Percentiles rank a stretch among this genome's conserved stretches.
Evolutionary conservation across 2,113 vertebrate species (phyloP).

Genomic region (Cardinalis cardinalis): DNA sequence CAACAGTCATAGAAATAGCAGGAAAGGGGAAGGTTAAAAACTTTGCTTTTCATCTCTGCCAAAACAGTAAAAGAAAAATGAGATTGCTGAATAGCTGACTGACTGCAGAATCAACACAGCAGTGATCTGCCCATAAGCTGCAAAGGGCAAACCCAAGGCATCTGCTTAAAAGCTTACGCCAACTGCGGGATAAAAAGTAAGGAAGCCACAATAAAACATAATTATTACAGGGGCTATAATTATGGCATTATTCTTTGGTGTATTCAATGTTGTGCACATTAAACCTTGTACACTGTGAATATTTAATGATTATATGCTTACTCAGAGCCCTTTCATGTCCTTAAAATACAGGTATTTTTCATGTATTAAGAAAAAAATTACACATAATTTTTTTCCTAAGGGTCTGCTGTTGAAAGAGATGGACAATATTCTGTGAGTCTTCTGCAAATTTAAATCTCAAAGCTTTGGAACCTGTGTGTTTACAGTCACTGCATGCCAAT

Average conservation of each 20-base stretch:
- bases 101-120: constrained; percentile 21
- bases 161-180: constrained; percentile 23
- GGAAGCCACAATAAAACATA: background rate
- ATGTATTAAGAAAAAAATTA: constrained; percentile 23
- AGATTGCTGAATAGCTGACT: constrained; percentile 45
- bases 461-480: background rate
- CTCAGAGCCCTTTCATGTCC: background rate
- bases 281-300: background rate
- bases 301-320: constrained; percentile 55
- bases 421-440: background rate
- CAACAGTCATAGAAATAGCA: constrained; percentile 20
- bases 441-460: background rate
- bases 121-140: constrained; percentile 34
- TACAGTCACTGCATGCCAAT: background rate
- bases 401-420: background rate
- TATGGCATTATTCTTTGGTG: background rate
- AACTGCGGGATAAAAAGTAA: background rate
- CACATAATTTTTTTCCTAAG: constrained; percentile 13
- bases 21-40: constrained; percentile 52
- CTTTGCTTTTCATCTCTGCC: constrained; percentile 26
- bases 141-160: constrained; percentile 46
- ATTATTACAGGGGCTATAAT: constrained; percentile 28
- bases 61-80: constrained; percentile 56
- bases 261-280: background rate
- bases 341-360: constrained; percentile 27